phyloP scores from a whole-genome alignment of 1,140 invertebrate genomes.

The Carcinoscorpius rotundicauda region DNA sequence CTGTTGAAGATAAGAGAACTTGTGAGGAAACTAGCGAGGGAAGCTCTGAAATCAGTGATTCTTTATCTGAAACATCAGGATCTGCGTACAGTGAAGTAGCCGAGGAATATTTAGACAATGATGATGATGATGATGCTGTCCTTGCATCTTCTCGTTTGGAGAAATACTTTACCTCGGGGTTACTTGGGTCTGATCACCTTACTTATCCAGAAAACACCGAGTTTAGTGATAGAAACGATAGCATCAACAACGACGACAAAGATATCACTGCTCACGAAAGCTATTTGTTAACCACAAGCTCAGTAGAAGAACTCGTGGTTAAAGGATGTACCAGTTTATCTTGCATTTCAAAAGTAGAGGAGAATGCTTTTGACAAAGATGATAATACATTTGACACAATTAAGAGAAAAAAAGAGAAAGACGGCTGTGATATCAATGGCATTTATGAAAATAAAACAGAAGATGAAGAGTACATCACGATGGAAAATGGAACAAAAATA shows the following conservation, averaged over 20 bases:
- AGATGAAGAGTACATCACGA: too few relatives aligned
- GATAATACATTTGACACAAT: too few relatives aligned
- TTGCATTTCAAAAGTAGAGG: too few relatives aligned
- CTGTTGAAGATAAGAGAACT: slow-evolving; percentile 37
- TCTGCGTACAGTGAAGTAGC: slow-evolving; percentile 20
- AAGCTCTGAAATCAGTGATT: slow-evolving; percentile 39
- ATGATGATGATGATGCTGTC: slow-evolving; percentile 43
- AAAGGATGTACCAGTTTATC: too few relatives aligned
- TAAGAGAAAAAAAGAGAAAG: too few relatives aligned
- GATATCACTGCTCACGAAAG: neutral
- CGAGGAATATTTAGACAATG: slow-evolving; percentile 9
- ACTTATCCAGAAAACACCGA: slow-evolving; percentile 19
- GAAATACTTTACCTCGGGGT: slow-evolving; percentile 77
- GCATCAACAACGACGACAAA: slow-evolving; percentile 42
- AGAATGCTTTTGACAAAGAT: too few relatives aligned
- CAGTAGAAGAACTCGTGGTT: too few relatives aligned
- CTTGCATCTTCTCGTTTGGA: slow-evolving; percentile 70
- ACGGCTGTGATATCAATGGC: too few relatives aligned
- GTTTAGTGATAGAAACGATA: slow-evolving; percentile 59
- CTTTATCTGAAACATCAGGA: slow-evolving; percentile 54
- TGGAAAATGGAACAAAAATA: too few relatives aligned
- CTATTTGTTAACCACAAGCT: neutral
- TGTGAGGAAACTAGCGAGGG: slow-evolving; percentile 20
- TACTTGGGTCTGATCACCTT: slow-evolving; percentile 54
- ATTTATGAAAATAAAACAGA: too few relatives aligned